Evolutionary conservation across 2,113 vertebrate species (phyloP).

Genomic region (Nothobranchius furzeri): DNA sequence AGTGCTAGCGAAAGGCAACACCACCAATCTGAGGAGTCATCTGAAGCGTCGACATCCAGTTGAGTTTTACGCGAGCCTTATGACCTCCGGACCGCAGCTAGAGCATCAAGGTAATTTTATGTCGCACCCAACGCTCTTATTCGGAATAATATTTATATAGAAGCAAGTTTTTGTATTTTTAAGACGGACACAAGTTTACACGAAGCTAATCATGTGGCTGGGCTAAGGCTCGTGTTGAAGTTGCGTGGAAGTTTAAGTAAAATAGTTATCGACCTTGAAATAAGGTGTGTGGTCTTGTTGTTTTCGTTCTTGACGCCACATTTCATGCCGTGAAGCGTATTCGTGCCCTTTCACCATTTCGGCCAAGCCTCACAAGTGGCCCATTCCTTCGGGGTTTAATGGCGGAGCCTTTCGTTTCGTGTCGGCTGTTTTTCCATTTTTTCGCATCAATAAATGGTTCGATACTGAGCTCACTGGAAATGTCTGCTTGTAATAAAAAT

Average conservation of each 20-base stretch:
- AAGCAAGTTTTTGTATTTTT: too few species aligned
- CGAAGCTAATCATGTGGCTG: not conserved
- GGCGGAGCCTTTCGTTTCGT: not conserved
- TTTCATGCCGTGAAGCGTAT: not conserved
- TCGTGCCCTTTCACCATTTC: not conserved
- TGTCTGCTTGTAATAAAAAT: not conserved
- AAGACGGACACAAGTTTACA: too few species aligned
- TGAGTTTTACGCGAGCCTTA: slow-evolving; percentile 45
- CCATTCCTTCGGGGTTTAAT: not conserved
- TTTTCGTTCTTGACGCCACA: not conserved
- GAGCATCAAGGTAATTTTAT: slow-evolving; percentile 50
- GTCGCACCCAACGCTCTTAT: not conserved
- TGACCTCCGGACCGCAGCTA: slow-evolving; percentile 33
- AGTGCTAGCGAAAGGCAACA: slow-evolving; percentile 67
- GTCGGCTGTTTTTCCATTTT: not conserved
- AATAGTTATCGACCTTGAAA: too few species aligned
- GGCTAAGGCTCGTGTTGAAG: not conserved
- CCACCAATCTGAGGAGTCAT: slow-evolving; percentile 71
- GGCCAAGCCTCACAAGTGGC: not conserved
- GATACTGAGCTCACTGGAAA: not conserved
- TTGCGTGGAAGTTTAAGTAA: not conserved
- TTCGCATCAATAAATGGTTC: not conserved
- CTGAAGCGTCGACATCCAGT: slow-evolving; percentile 63
- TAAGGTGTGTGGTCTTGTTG: not conserved
- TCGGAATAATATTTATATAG: too few species aligned